Conservation (phyloP, 2,888 invertebrate genomes). For the Oscheius sp. region DNA sequence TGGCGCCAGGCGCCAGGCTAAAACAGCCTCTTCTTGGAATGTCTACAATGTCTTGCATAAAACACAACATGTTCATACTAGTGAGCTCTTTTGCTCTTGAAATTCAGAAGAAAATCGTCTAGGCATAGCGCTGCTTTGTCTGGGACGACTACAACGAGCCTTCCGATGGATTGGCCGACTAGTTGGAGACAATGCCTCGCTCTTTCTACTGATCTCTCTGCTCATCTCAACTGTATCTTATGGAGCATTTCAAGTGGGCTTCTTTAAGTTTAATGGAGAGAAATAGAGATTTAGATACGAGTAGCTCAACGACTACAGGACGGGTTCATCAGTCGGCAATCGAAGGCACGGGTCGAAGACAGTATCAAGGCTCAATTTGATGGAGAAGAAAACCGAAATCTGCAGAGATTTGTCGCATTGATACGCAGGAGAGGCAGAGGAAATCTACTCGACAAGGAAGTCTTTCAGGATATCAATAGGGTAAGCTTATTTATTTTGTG, state of each 20-base stretch:
- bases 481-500: slow-evolving; percentile 4
- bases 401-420: slow-evolving; percentile 32
- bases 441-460: slow-evolving; percentile 23
- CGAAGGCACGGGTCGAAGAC: slow-evolving; percentile 25
- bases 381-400: slow-evolving; percentile 23
- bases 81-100: background rate
- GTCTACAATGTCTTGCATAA: slow-evolving; percentile 16
- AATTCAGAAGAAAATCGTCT: background rate
- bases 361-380: slow-evolving; percentile 28
- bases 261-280: too few relatives aligned
- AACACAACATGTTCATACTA: slow-evolving; percentile 15
- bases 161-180: slow-evolving; percentile 14
- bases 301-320: slow-evolving; percentile 29
- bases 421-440: slow-evolving; percentile 31
- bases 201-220: slow-evolving; percentile 27
- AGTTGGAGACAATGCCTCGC: slow-evolving; percentile 12
- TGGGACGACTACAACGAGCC: slow-evolving; percentile 3
- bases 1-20: slow-evolving; percentile 15
- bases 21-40: background rate
- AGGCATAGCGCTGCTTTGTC: too few relatives aligned
- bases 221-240: slow-evolving; percentile 21
- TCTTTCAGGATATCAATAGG: slow-evolving; percentile 4
- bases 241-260: slow-evolving; percentile 17
- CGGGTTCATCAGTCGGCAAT: slow-evolving; percentile 24
- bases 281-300: too few relatives aligned